Base-by-base conservation (phyloP, 2,888 invertebrate genomes). In the Erynnis tages region DNA sequence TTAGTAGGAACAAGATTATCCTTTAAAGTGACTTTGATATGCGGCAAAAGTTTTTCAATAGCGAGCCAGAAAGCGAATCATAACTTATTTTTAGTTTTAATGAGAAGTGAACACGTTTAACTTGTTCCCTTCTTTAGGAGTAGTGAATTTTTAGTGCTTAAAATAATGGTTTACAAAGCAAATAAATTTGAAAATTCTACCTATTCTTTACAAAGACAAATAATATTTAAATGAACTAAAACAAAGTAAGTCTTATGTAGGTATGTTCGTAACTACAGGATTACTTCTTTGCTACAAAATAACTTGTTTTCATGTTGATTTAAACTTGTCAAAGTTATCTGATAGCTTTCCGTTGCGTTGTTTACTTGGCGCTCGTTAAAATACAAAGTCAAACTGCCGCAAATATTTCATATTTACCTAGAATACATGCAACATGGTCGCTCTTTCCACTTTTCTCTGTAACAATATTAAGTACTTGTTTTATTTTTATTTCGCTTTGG, bases 361-460 rank as follows among this genome's bases (percentile, higher is more conserved):
- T 48, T 48, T 48, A 40, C 23, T 40, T 32, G 30, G 14, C 7
- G 21, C 38, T 48, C 38, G 40, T 48, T 48, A 38, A n/a, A 48
- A 40, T 23, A 40, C 40, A 40, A 48, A 48, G 38, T 47, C 1
- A 21, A 47, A 27, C 40, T 29, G 16, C 21, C 21, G 23, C 30
- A 16, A 29, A 48, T 16, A 48, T 7, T n/a, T n/a, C n/a, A n/a
- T 48, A 29, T 47, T 47, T 47, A 27, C 21, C 10, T 40, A 23
- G 30, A 40, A 40, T 10, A 29, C 29, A 30, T 38, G 29, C 19
- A 29, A 38, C 38, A 29, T 16, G 29, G 14, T 17, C 4, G 25
- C 32, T 21, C 10, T 19, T 43, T 32, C n/a, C n/a, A 10, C 19
- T 35, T 35, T 35, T 35, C n/a, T 19, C 3, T 16, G 11, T 32